phyloP scores from a whole-genome alignment of 1,140 invertebrate genomes.

The Drosophila mauritiana region DNA sequence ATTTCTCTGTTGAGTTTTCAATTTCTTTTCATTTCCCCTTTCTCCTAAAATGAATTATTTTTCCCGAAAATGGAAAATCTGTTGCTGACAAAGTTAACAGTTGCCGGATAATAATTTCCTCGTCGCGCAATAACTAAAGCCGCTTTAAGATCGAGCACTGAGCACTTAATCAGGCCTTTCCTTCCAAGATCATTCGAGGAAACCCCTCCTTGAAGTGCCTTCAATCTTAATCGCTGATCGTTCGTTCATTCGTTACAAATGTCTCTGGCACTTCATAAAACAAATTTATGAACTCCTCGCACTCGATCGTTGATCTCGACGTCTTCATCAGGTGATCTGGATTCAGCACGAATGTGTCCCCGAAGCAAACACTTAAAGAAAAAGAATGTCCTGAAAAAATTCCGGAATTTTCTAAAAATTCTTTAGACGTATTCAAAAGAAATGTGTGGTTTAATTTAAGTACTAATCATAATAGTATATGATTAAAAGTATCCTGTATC shows the following conservation, averaged over 20 bases:
- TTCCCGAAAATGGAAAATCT: constrained; percentile 68
- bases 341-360: constrained; percentile 35
- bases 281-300: constrained; percentile 81
- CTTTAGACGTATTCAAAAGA: too few species aligned
- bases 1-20: constrained; percentile 72
- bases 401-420: neutral
- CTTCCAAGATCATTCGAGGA: constrained; percentile 2
- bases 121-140: neutral
- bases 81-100: constrained; percentile 72
- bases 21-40: constrained; percentile 54
- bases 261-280: constrained; percentile 82
- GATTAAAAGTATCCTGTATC: too few species aligned
- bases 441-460: too few species aligned
- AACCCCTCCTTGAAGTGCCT: constrained; percentile 18
- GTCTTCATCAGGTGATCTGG: constrained; percentile 76
- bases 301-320: constrained; percentile 78
- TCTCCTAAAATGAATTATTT: constrained; percentile 51
- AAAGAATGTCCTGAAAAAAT: neutral
- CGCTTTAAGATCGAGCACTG: constrained; percentile 7
- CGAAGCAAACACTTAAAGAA: constrained; percentile 18
- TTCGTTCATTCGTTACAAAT: constrained; percentile 79
- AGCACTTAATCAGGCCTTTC: constrained; percentile 27
- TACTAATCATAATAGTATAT: too few species aligned
- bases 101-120: constrained; percentile 33
- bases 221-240: constrained; percentile 63